phyloP scores from a whole-genome alignment of 2,888 invertebrate genomes.

The Chloroclystis v-ata region DNA sequence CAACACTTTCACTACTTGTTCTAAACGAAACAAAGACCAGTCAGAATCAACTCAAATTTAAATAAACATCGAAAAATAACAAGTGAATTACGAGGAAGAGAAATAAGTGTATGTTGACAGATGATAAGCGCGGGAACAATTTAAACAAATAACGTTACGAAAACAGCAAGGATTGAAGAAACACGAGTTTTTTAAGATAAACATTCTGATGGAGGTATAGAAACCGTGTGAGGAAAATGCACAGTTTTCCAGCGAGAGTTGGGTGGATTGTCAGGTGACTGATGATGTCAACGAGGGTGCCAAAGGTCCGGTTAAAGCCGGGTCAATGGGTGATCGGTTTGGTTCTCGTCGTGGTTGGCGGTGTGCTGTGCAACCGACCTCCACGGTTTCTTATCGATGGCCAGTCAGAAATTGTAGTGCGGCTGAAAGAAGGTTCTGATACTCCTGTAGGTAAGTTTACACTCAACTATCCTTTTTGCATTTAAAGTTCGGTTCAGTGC shows the following conservation, averaged over 20 bases:
- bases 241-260: constrained; percentile 11
- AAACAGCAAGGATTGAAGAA: not conserved
- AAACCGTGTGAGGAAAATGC: constrained; percentile 22
- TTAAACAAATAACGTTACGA: not conserved
- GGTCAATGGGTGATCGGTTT: constrained; percentile 38
- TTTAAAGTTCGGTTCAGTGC: not conserved
- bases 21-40: constrained; percentile 47
- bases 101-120: not conserved
- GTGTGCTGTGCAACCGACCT: constrained; percentile 81
- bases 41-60: constrained; percentile 26
- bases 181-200: constrained; percentile 2
- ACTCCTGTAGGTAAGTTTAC: constrained; percentile 86
- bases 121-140: constrained; percentile 1
- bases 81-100: not conserved
- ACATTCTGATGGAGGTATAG: constrained; percentile 8
- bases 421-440: constrained; percentile 91
- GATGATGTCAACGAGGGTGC: constrained; percentile 39
- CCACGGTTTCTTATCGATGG: constrained; percentile 93
- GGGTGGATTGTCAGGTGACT: constrained; percentile 27
- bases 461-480: no score
- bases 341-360: constrained; percentile 38
- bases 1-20: constrained; percentile 60
- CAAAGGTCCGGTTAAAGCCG: constrained; percentile 68
- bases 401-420: constrained; percentile 93
- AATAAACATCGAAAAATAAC: constrained; percentile 24